Evolutionary conservation across 2,888 invertebrate species (phyloP).

Genomic region (Xiphydria camelus): DNA sequence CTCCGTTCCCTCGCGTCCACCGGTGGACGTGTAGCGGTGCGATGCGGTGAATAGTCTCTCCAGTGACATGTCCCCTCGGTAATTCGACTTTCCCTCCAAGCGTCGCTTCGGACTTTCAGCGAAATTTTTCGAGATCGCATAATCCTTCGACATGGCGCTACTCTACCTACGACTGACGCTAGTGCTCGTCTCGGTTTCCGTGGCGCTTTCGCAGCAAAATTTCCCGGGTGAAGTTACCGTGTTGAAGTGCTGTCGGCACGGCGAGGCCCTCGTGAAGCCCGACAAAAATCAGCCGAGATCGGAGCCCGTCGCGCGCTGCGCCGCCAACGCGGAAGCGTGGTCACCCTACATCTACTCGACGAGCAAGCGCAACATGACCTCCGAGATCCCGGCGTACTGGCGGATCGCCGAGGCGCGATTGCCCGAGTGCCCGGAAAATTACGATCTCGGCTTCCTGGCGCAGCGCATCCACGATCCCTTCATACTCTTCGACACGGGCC

Average conservation of each 20-base stretch:
- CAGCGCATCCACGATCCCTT: slow-evolving; percentile 50
- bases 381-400: slow-evolving; percentile 62
- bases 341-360: slow-evolving; percentile 66
- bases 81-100: no score
- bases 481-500: slow-evolving; percentile 70
- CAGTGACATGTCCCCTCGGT: no score
- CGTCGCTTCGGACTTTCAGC: no score
- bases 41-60: no score
- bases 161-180: background rate
- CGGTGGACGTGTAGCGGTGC: no score
- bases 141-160: no score
- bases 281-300: slow-evolving; percentile 40
- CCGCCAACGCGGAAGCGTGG: slow-evolving; percentile 56
- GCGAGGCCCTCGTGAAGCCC: slow-evolving; percentile 58
- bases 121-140: no score
- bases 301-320: slow-evolving; percentile 36
- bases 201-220: slow-evolving; percentile 26
- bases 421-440: slow-evolving; percentile 54
- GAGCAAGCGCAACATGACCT: slow-evolving; percentile 53
- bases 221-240: slow-evolving; percentile 51
- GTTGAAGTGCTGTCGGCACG: slow-evolving; percentile 63
- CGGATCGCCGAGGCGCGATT: slow-evolving; percentile 44
- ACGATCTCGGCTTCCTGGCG: slow-evolving; percentile 46
- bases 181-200: slow-evolving; percentile 13
- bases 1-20: no score